These are phyloP conservation scores for Plebejus argus DNA, from an alignment of 2,888 invertebrate species.

Conservation along the genomic window DNA sequence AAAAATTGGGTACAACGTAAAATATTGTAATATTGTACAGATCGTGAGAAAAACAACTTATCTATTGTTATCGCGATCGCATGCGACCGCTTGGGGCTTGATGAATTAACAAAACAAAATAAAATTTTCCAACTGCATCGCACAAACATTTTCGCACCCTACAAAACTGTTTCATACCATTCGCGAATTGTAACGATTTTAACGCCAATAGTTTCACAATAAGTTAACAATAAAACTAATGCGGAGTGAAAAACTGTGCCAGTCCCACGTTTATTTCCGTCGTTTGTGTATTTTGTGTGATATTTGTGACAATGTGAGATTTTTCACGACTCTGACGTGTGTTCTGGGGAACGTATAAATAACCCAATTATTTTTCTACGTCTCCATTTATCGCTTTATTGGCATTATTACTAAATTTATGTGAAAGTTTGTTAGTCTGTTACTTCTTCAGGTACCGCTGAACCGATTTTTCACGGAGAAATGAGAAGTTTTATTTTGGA, in stretches of 20 bases:
- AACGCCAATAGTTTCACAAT: conserved; percentile 24
- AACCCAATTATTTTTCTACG: not conserved
- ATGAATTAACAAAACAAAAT: too few relatives aligned
- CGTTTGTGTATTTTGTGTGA: conserved; percentile 23
- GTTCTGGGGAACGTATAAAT: not conserved
- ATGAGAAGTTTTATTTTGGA: too few relatives aligned
- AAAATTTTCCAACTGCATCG: not conserved
- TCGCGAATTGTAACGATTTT: conserved; percentile 8
- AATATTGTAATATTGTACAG: too few relatives aligned
- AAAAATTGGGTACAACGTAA: too few relatives aligned
- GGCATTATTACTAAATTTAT: not conserved
- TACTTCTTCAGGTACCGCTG: not conserved
- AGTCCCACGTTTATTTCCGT: conserved; percentile 22
- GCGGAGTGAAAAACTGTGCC: conserved; percentile 12
- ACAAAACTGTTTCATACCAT: not conserved
- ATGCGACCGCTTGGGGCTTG: too few relatives aligned
- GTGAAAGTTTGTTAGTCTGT: not conserved
- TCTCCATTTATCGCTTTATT: not conserved
- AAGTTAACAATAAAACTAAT: conserved; percentile 11
- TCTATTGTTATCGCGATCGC: too few relatives aligned
- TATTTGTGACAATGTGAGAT: conserved; percentile 28
- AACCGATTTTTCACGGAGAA: not conserved
- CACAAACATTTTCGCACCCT: not conserved
- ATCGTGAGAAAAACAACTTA: too few relatives aligned
- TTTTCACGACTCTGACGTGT: not conserved